Evolutionary conservation across 2,113 vertebrate genomes (phyloP).

Genomic region (Mormoops blainvillei): DNA sequence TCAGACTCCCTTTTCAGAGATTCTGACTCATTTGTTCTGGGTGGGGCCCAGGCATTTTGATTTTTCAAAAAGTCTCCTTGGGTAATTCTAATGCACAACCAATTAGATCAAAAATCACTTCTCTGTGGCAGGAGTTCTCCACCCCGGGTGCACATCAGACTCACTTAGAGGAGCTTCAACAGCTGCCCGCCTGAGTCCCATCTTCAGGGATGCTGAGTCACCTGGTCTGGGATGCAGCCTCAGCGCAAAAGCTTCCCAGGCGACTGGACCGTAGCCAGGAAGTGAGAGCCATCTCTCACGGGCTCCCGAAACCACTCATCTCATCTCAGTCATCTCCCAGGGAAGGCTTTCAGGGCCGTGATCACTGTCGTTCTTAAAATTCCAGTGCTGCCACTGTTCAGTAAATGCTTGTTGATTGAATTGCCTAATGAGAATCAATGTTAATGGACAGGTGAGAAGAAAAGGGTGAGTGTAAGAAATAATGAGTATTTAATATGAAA

Average conservation of each 20-base stretch:
- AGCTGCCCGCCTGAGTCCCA: not conserved
- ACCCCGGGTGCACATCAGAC: not conserved
- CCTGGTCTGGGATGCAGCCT: not conserved
- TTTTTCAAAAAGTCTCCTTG: not conserved
- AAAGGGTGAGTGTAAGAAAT: not conserved
- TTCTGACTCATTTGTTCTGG: not conserved
- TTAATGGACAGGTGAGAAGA: not conserved
- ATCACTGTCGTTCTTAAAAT: not conserved
- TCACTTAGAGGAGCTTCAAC: not conserved
- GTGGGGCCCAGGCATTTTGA: not conserved
- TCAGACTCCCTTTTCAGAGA: not conserved
- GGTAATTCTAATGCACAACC: not conserved
- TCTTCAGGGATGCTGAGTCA: not conserved
- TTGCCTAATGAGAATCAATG: not conserved
- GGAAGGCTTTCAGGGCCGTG: not conserved
- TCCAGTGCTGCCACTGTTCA: not conserved
- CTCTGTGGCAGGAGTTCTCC: not conserved
- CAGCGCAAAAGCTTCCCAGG: not conserved
- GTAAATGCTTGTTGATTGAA: not conserved
- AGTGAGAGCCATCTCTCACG: not conserved
- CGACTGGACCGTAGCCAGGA: not conserved
- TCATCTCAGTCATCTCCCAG: not conserved
- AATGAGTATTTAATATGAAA: not conserved
- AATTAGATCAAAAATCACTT: not conserved
- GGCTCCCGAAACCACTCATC: not conserved